Conservation (phyloP, 1,140 invertebrate species). For the Drusus annulatus region DNA sequence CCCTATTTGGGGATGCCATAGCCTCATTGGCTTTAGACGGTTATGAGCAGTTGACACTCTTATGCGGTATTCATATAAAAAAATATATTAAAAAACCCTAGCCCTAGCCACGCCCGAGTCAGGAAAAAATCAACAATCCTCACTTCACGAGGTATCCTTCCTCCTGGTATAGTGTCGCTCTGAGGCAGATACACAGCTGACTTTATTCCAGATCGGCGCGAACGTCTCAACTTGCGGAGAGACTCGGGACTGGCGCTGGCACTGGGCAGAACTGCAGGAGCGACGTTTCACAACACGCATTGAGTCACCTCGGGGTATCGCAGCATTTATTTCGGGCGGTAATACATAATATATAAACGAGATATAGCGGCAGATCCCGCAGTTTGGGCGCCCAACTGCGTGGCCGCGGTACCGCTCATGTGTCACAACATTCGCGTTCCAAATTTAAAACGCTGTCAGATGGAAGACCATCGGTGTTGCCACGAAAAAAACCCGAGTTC, state of each 20-base stretch:
- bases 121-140: too few relatives aligned
- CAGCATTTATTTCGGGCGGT: constrained; percentile 53
- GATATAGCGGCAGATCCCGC: neutral
- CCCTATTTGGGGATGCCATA: too few relatives aligned
- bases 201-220: constrained; percentile 7
- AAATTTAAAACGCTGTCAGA: constrained; percentile 55
- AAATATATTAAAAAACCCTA: too few relatives aligned
- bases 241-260: neutral
- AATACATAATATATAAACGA: neutral
- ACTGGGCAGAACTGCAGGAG: constrained; percentile 35
- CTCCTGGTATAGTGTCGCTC: too few relatives aligned
- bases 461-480: constrained; percentile 20
- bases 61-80: too few relatives aligned
- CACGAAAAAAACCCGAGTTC: neutral
- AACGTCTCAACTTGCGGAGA: constrained; percentile 1
- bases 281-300: constrained; percentile 53
- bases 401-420: constrained; percentile 46
- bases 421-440: constrained; percentile 55
- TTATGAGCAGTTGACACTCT: too few relatives aligned
- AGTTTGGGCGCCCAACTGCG: neutral
- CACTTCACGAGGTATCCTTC: too few relatives aligned
- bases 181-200: constrained; percentile 22
- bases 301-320: constrained; percentile 35
- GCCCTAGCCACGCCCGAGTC: too few relatives aligned
- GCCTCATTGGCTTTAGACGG: too few relatives aligned